Base-by-base conservation (phyloP, 92 coral and sea anemone species). In the Phenganax stokvisi region DNA sequence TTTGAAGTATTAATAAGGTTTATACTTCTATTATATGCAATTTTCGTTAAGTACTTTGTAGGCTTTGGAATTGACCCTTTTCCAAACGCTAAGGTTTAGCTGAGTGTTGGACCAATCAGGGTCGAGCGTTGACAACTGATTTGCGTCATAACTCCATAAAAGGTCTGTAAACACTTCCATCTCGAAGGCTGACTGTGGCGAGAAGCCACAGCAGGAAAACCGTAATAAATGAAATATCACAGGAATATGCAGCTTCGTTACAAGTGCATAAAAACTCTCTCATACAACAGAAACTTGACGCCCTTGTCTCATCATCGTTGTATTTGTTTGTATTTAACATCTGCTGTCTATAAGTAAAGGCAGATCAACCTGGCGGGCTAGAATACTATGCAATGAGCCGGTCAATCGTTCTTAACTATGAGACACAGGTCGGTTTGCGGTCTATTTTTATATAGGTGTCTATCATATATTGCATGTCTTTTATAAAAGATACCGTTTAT, bases 71-170 rank as follows among this genome's bases (percentile, higher is more conserved):
- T 63, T 79, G 69, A 29, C 81, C 68, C 51, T 58, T 76, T 44
- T 76, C 67, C n/a, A 63, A 79, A 79, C 51, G 20, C 63, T 51
- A 62, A 54, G 83, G 65, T 79, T 79, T 47, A 52, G 54, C 30
- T 51, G 25, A 28, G 55, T 65, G 16, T 44, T 65, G 54, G 56
- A 29, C 83, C 83, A 79, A 79, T 79, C 83, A 79, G 71, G 6
- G 69, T 9, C 16, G 51, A 20, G 57, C 74, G 83, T 63, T 79
- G 83, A 79, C 74, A 64, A 62, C 28, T 65, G 61, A 79, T 79
- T 79, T 79, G 74, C 83, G 83, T 79, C 83, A 79, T 79, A 79
- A 79, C 83, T 79, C 83, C 83, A 79, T 79, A 79, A 67, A 79
- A 63, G 83, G 83, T 37, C 63, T 28, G 83, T 79, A 79, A 79